A percentile compares a stretch with the other conserved stretches of the same genome.
These are phyloP conservation scores for Patiria pectinifera DNA, from an alignment of 53 echinoderm and acorn worm species.

Conservation along the genomic window DNA sequence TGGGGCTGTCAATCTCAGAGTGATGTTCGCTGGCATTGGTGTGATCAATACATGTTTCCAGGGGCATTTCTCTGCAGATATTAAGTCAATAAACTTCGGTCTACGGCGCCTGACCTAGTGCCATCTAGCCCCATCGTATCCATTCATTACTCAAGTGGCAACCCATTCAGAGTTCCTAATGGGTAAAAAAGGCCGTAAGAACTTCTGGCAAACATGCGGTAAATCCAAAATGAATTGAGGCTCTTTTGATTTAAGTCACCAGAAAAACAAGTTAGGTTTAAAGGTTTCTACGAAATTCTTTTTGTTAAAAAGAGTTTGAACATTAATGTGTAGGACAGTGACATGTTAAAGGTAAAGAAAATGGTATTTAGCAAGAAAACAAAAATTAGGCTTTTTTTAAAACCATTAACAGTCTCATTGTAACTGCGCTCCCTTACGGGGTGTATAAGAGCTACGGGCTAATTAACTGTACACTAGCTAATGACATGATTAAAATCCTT, in stretches of 20 bases:
- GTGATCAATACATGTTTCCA: neutral
- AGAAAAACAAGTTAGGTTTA: neutral
- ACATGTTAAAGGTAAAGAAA: too few species aligned
- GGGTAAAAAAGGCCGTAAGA: neutral
- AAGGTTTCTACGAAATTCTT: neutral
- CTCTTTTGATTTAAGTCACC: neutral
- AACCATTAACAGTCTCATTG: too few species aligned
- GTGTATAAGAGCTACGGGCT: too few species aligned
- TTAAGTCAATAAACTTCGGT: constrained; percentile 10
- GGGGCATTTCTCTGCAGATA: too few species aligned
- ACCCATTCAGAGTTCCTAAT: neutral
- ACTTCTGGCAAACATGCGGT: neutral
- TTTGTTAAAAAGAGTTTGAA: too few species aligned
- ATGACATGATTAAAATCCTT: too few species aligned
- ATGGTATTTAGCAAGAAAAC: too few species aligned
- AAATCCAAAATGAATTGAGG: neutral
- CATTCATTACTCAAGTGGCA: neutral
- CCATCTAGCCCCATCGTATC: neutral
- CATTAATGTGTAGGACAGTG: too few species aligned
- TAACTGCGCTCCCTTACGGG: too few species aligned
- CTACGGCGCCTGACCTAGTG: neutral
- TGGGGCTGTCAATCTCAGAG: neutral
- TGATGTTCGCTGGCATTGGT: neutral
- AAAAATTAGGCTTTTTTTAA: too few species aligned
- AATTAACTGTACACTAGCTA: too few species aligned